Evolutionary conservation across 30 jellyfish, hydroid and myxozoan genomes (phyloP).

Genomic region (Hydractinia symbiolongicarpus): DNA sequence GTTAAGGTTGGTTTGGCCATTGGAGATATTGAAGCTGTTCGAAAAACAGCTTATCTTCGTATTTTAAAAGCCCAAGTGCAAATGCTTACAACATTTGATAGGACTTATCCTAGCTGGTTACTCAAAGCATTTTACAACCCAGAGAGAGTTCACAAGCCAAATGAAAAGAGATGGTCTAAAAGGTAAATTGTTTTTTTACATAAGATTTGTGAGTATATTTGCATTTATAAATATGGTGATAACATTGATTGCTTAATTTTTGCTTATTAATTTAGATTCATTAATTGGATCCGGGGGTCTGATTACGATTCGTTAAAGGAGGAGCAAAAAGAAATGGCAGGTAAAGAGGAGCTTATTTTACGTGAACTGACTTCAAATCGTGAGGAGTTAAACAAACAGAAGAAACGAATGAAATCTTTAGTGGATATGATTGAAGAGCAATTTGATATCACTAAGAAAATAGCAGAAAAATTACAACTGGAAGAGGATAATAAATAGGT

Average conservation of each 20-base stretch:
- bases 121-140: slow-evolving; percentile 13
- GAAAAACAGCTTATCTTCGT: slow-evolving; percentile 84
- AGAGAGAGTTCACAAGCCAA: not conserved
- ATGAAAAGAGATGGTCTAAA: not conserved
- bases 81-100: slow-evolving; percentile 56
- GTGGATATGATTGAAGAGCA: slow-evolving; percentile 21
- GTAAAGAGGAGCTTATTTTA: slow-evolving; percentile 4
- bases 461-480: slow-evolving; percentile 9
- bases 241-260: not conserved
- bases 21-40: slow-evolving; percentile 89
- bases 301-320: slow-evolving; percentile 23
- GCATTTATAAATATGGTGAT: not conserved
- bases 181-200: not conserved
- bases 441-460: not conserved
- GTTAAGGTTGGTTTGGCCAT: slow-evolving; percentile 93
- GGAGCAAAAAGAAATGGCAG: not conserved
- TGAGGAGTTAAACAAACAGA: slow-evolving; percentile 14
- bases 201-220: not conserved
- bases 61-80: slow-evolving; percentile 86
- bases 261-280: slow-evolving; percentile 1
- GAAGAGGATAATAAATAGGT: slow-evolving; percentile 1
- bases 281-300: slow-evolving; percentile 8
- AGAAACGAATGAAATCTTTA: slow-evolving; percentile 2
- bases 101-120: slow-evolving; percentile 34
- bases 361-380: slow-evolving; percentile 17